Base-by-base conservation (phyloP, 2,797 vertebrate species). In the Antrozous pallidus region DNA sequence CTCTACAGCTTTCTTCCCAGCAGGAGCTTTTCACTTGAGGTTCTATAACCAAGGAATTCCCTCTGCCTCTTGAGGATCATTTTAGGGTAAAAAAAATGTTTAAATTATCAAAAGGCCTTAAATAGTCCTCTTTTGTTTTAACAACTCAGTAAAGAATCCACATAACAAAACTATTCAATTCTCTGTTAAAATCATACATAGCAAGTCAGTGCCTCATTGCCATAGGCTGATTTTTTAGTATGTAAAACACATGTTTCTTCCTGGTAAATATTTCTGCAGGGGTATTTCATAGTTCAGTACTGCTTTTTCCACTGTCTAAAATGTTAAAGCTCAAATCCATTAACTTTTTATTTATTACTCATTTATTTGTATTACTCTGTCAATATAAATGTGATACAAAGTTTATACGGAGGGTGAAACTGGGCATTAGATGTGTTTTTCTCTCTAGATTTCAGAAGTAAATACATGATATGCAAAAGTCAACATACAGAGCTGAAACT, bases 301-400 rank as follows among this genome's bases (percentile, higher is more conserved):
- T 45, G 40, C n/a, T 85, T 92, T 92, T 26, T 9, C 56, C 69
- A 82, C 20, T 71, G 75, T 82, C 80, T 86, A 92, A 38, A 90
- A 82, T 45, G 16, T 47, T 87, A 77, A 81, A 84, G 33, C 45
- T 79, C 65, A 85, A 92, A 70, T 90, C 63, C 58, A 58, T 77
- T 87, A 40, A 91, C 78, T 88, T 81, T 58, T 28, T 61, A 28
- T 28, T 61, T 61, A 61, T 31, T 86, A 93, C 65, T 90, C 49
- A 75, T 22, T 74, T n/a, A 40, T 42, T 77, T 77, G 51, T 36
- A 51, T 24, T 14, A 77, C 69, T 38, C 85, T 81, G 45, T 81
- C 11, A 78, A 58, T 67, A 81, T 36, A 93, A 93, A 94, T 78
- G 20, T 63, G 26, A 94, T 61, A 91, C n/a, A 78, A 73, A 31